A percentile compares a stretch with the other conserved stretches of the same genome.
Evolutionary conservation across 2,888 invertebrate genomes (phyloP).

Genomic region (Agonopterix heracliana): DNA sequence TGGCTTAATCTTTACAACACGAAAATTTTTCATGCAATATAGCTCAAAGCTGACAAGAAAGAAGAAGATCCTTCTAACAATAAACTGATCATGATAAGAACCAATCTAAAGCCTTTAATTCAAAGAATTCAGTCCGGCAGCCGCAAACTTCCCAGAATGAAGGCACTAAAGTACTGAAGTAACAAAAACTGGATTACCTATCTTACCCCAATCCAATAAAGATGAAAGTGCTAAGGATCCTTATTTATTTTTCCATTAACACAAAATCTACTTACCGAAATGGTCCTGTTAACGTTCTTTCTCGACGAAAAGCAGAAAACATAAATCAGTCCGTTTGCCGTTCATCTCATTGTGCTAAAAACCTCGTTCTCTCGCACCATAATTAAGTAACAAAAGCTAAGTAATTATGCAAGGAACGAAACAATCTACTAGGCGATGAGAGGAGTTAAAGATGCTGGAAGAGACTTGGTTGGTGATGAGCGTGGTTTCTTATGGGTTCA

Average conservation of each 20-base stretch:
- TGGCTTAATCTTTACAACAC: no score
- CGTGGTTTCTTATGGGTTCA: no score
- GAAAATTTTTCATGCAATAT: no score
- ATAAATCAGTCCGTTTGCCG: constrained; percentile 40
- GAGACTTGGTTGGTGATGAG: constrained; percentile 6
- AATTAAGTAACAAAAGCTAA: constrained; percentile 66
- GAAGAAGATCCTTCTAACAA: no score
- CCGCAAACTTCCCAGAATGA: no score
- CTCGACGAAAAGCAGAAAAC: constrained; percentile 17
- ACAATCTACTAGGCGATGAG: constrained; percentile 44
- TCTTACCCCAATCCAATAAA: no score
- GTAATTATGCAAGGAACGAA: constrained; percentile 65
- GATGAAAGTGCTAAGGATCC: background rate
- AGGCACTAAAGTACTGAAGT: background rate
- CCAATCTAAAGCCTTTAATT: no score
- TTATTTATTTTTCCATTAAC: constrained; percentile 13
- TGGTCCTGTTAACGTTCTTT: constrained; percentile 15
- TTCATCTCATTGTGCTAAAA: constrained; percentile 54
- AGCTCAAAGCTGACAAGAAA: no score
- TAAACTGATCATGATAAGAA: no score
- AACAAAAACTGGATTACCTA: background rate
- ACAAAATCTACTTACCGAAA: constrained; percentile 16
- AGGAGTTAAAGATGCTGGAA: constrained; percentile 26
- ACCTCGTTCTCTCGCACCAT: constrained; percentile 47
- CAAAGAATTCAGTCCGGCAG: no score